A percentile compares a stretch with the other conserved stretches of the same genome.
Evolutionary conservation across 2,888 invertebrate genomes (phyloP).

Genomic region (Acanthoscelides obtectus): DNA sequence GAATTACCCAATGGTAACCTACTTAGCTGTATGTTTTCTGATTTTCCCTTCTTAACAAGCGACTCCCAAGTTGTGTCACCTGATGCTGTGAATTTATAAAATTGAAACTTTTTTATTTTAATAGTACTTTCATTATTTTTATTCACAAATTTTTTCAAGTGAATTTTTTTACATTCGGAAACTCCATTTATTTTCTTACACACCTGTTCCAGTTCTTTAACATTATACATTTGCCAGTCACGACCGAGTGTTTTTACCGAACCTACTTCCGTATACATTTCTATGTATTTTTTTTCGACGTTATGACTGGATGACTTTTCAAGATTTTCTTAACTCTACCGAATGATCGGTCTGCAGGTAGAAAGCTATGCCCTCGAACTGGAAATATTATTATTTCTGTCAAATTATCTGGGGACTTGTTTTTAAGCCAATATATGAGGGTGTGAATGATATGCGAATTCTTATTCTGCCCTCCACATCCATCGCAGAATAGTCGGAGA

Average conservation of each 20-base stretch:
- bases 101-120: too few species aligned
- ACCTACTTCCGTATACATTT: neutral
- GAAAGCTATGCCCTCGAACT: neutral
- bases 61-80: too few species aligned
- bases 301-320: neutral
- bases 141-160: neutral
- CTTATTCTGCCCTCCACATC: neutral
- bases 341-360: neutral
- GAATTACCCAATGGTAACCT: constrained; percentile 1
- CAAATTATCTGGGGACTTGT: neutral
- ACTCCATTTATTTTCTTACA: neutral
- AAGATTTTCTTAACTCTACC: neutral
- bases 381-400: neutral
- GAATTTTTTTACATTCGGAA: neutral
- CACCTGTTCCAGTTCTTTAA: neutral
- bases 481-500: neutral
- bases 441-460: neutral
- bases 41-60: too few species aligned
- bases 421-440: neutral
- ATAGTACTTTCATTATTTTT: too few species aligned
- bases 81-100: too few species aligned
- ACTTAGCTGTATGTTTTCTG: constrained; percentile 4
- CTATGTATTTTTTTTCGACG: neutral
- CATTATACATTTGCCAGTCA: too few species aligned
- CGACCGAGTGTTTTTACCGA: too few species aligned